A percentile compares a stretch with the other conserved stretches of the same genome.
Evolutionary conservation across 2,888 invertebrate genomes (phyloP).

Genomic region (Phymatocera aterrima): DNA sequence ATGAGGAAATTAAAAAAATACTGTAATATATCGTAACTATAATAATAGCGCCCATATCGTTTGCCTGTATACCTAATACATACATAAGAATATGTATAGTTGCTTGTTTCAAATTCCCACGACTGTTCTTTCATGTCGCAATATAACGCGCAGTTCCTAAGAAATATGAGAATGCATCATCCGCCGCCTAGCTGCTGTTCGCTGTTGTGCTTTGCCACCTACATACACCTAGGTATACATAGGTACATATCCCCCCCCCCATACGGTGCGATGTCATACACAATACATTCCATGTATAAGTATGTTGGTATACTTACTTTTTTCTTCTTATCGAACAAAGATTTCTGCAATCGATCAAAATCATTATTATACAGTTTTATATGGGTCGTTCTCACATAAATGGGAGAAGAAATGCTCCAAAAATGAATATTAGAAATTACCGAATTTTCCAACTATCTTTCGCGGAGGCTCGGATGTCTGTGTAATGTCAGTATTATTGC

Average conservation of each 20-base stretch:
- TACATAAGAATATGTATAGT: background rate
- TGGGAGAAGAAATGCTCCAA: too few species aligned
- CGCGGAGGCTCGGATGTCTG: too few species aligned
- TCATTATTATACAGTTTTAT: background rate
- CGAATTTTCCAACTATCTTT: too few species aligned
- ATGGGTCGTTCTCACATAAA: too few species aligned
- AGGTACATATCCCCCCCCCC: background rate
- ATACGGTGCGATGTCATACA: too few species aligned
- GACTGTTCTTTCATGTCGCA: background rate
- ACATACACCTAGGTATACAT: background rate
- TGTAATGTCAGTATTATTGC: too few species aligned
- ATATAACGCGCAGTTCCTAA: conserved; percentile 1
- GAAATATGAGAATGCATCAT: conserved; percentile 24
- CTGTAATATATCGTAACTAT: background rate
- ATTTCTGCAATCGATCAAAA: background rate
- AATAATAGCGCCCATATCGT: background rate
- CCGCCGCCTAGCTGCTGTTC: background rate
- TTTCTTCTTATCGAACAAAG: background rate
- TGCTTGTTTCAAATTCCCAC: background rate
- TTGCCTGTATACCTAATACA: background rate
- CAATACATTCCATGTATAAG: too few species aligned
- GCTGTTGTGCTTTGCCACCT: background rate
- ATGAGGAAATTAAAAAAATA: too few species aligned
- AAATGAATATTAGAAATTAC: too few species aligned
- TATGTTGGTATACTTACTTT: too few species aligned